Base-by-base conservation (phyloP, 1,140 invertebrate genomes). In the Hylaeus anthracinus region DNA sequence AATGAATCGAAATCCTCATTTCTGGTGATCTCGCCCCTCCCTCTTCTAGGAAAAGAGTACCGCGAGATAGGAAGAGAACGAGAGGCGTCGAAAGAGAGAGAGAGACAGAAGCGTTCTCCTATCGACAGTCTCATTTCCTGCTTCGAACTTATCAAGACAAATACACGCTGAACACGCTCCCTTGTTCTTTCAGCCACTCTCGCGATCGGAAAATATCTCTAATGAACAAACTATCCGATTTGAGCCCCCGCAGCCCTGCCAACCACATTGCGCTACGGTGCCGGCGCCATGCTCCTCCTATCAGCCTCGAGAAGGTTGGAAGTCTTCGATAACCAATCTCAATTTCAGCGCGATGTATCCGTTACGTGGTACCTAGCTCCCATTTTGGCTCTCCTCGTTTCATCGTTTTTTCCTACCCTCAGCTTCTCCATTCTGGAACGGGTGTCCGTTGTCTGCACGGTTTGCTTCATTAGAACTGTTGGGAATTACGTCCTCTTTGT, bases 171-270 rank as follows among this genome's bases (percentile, higher is more conserved):
- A 81, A 65, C 67, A 77, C 78, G 79, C 81, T 86, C 53, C 60
- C 69, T 65, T 58, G 39, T 66, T 72, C 77, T 65, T 56, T 39
- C 58, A 79, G 74, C 69, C 64, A 72, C 60, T 81, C 65, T 70
- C 41, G 41, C 76, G 43, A 72, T 79, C 78, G 75, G 76, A 80
- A 87, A 89, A 89, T 86, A 82, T 86, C 85, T 83, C 74, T 89
- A 90, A 90, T 88, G 86, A 89, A 89, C 83, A 86, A 90, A 88
- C 88, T 89, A 87, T 89, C 85, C 85, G 89, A 88, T 88, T 89
- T 90, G 84, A 87, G 77, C 84, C 74, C 72, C 74, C 66, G 73
- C 72, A 75, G 64, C 66, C 51, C 64, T 61, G 41, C 37, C 72
- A 76, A 55, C 74, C 67, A 41, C 8, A 45, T 72, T 37, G 65